These are phyloP conservation scores for Holcopasites calliopsidis DNA, from an alignment of 1,140 invertebrate genomes.

Conservation along the genomic window DNA sequence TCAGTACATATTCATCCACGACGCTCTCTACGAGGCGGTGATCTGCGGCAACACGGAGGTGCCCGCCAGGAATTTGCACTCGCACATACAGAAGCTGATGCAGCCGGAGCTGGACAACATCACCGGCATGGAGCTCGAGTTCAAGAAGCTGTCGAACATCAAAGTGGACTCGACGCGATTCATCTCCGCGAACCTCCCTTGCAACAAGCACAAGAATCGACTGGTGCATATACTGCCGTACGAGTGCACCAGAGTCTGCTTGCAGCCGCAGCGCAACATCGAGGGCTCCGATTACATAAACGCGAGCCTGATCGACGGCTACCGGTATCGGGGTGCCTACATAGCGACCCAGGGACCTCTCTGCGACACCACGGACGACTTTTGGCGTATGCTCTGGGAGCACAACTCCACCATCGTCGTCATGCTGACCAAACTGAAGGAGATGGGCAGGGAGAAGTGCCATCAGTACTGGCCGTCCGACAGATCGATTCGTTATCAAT, in stretches of 20 bases:
- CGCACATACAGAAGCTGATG: constrained; percentile 96
- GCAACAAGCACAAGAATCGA: constrained; percentile 99
- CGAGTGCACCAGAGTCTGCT: constrained; percentile 96
- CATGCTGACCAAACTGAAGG: constrained; percentile 98
- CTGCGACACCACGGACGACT: constrained; percentile 97
- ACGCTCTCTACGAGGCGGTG: constrained; percentile 96
- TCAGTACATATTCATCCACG: constrained; percentile 99
- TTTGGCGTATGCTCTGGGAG: constrained; percentile 99
- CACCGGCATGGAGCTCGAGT: constrained; percentile 98
- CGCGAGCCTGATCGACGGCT: constrained; percentile 98
- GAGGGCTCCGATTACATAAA: constrained; percentile 99
- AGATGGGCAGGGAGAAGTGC: constrained; percentile 98
- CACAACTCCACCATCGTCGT: constrained; percentile 99
- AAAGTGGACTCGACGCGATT: constrained; percentile 97
- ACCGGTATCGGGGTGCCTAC: constrained; percentile 94
- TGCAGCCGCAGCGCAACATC: constrained; percentile 93
- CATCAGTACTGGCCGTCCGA: constrained; percentile 99
- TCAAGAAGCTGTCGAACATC: constrained; percentile 97
- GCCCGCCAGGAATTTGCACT: constrained; percentile 93
- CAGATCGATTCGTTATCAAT: constrained; percentile 96
- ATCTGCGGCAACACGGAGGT: constrained; percentile 97
- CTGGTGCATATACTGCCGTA: constrained; percentile 98
- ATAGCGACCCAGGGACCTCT: constrained; percentile 99
- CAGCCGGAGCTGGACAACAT: constrained; percentile 90
- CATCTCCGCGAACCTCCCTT: constrained; percentile 96